phyloP scores from a whole-genome alignment of 1,140 invertebrate species.

The Drosophila kurseongensis region DNA sequence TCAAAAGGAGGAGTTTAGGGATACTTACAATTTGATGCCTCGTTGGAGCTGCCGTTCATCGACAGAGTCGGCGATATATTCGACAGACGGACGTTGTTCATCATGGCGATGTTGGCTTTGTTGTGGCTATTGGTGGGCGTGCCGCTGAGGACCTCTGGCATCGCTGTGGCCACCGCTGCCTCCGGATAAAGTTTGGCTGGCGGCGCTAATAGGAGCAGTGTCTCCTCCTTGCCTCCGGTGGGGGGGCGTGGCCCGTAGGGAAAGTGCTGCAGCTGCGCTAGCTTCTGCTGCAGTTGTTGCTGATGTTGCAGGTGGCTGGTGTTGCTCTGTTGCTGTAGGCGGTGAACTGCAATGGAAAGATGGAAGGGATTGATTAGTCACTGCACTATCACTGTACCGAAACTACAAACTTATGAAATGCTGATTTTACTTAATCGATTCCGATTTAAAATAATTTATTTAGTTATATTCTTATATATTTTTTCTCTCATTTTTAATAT shows the following conservation, averaged over 20 bases:
- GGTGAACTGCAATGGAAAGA: constrained; percentile 16
- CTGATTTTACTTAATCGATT: too few relatives aligned
- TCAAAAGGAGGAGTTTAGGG: too few relatives aligned
- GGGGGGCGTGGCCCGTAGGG: constrained; percentile 34
- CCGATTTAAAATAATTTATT: too few relatives aligned
- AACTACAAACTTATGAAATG: too few relatives aligned
- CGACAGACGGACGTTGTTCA: constrained; percentile 70
- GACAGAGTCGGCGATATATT: constrained; percentile 78
- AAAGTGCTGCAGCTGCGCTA: constrained; percentile 35
- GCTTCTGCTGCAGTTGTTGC: constrained; percentile 30
- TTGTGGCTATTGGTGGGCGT: constrained; percentile 69
- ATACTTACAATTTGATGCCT: constrained; percentile 74
- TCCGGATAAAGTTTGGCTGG: constrained; percentile 21
- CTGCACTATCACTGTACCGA: neutral
- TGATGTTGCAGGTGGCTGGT: constrained; percentile 26
- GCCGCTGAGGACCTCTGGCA: constrained; percentile 67
- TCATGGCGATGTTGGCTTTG: constrained; percentile 64
- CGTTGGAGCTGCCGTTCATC: constrained; percentile 82
- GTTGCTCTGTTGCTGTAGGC: constrained; percentile 8
- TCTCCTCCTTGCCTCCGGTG: constrained; percentile 24
- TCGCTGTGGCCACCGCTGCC: constrained; percentile 28
- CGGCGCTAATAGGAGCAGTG: constrained; percentile 29
- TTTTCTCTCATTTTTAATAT: too few relatives aligned
- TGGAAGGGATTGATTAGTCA: neutral
- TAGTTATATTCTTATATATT: too few relatives aligned